Percentiles rank a stretch among this genome's conserved stretches.
Evolutionary conservation across 2,888 invertebrate genomes (phyloP).

Genomic region (Athrips mouffetella): DNA sequence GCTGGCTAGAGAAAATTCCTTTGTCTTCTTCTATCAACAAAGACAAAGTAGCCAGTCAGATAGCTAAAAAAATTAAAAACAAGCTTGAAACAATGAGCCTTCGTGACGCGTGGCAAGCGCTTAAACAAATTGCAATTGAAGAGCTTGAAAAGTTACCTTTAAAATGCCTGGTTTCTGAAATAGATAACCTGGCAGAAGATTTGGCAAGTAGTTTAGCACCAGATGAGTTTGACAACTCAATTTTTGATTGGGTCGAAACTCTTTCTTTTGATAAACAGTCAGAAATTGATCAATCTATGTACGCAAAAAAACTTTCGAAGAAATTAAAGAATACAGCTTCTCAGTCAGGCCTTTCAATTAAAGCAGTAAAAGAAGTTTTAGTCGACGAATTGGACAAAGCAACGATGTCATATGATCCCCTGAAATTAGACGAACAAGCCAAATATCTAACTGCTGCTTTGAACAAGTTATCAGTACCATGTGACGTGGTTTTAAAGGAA

Average conservation of each 20-base stretch:
- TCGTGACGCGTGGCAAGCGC: background rate
- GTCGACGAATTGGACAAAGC: background rate
- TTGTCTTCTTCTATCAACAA: too few species aligned
- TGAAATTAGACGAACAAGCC: background rate
- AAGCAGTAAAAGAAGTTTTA: background rate
- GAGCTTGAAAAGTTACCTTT: background rate
- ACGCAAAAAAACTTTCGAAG: background rate
- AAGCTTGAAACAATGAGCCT: background rate
- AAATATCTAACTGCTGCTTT: background rate
- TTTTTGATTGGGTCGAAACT: background rate
- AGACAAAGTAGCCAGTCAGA: too few species aligned
- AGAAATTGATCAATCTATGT: background rate
- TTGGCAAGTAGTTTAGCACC: background rate
- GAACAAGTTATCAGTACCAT: background rate
- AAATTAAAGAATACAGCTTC: background rate
- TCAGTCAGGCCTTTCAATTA: too few species aligned
- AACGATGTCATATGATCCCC: background rate
- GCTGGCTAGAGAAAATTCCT: too few species aligned
- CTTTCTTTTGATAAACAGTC: background rate
- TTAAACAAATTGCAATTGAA: background rate
- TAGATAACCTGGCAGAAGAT: background rate
- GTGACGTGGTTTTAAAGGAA: background rate
- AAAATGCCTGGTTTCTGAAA: background rate
- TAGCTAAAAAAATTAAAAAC: background rate
- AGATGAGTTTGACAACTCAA: background rate